phyloP scores from a whole-genome alignment of 1,140 invertebrate species.

The Drosophila arizonae region DNA sequence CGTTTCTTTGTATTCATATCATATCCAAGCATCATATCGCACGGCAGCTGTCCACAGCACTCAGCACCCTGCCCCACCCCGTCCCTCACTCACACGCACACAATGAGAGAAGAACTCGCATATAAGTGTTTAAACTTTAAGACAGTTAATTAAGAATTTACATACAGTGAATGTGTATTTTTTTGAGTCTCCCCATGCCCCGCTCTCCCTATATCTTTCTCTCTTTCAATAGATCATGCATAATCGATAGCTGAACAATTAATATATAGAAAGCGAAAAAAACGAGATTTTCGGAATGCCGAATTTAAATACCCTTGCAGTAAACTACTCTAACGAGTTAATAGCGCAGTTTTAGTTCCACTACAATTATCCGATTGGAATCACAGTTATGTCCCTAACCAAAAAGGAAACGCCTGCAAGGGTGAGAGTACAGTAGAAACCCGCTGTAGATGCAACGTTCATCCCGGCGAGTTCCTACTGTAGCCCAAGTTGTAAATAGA shows the following conservation, averaged over 20 bases:
- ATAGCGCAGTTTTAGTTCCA: too few relatives aligned
- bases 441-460: not conserved
- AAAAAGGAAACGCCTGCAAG: too few relatives aligned
- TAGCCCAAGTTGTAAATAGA: slow-evolving; percentile 51
- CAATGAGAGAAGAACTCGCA: slow-evolving; percentile 43
- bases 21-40: slow-evolving; percentile 30
- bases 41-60: slow-evolving; percentile 6
- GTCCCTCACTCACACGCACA: slow-evolving; percentile 14
- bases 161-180: slow-evolving; percentile 47
- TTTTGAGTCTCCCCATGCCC: slow-evolving; percentile 27
- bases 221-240: slow-evolving; percentile 2
- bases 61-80: not conserved
- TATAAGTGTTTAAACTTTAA: slow-evolving; percentile 67
- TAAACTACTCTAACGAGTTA: too few relatives aligned
- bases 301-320: slow-evolving; percentile 1
- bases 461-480: slow-evolving; percentile 17
- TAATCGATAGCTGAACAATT: not conserved
- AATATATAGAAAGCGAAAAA: not conserved
- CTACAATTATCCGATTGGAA: too few relatives aligned
- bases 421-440: slow-evolving; percentile 9
- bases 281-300: not conserved
- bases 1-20: slow-evolving; percentile 21
- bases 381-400: too few relatives aligned
- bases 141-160: slow-evolving; percentile 62
- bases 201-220: not conserved